These are phyloP conservation scores for Machimus rusticus DNA, from an alignment of 2,888 invertebrate genomes.

Conservation along the genomic window DNA sequence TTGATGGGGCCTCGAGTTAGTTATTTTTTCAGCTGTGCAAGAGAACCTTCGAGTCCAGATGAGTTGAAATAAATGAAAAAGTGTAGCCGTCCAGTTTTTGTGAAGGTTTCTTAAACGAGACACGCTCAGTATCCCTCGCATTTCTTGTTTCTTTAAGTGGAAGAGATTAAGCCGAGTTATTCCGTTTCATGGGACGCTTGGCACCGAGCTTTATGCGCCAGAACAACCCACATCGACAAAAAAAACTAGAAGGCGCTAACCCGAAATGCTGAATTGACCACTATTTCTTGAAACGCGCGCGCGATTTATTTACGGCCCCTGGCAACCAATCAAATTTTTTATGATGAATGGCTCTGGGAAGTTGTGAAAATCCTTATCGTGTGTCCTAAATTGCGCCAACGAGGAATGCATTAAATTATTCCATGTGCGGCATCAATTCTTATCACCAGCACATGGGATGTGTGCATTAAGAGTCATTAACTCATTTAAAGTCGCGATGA, in stretches of 20 bases:
- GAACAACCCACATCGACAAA: background rate
- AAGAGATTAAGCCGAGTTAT: background rate
- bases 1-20: background rate
- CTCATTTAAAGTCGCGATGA: slow-evolving; percentile 1
- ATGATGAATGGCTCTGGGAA: background rate
- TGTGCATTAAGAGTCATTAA: slow-evolving; percentile 5
- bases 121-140: background rate
- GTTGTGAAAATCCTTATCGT: background rate
- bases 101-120: background rate
- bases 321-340: slow-evolving; percentile 1
- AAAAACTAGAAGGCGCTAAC: background rate
- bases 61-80: slow-evolving; percentile 15
- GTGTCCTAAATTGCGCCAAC: background rate
- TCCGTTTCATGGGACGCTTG: background rate
- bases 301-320: background rate
- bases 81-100: background rate
- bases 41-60: slow-evolving; percentile 11
- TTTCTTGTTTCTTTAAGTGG: background rate
- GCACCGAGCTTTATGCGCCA: background rate
- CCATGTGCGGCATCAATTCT: slow-evolving; percentile 12
- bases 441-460: background rate
- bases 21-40: background rate
- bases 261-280: background rate
- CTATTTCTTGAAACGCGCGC: background rate
- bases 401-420: background rate